Conservation (phyloP, 2,888 invertebrate genomes). For the Gymnocheta viridis region DNA sequence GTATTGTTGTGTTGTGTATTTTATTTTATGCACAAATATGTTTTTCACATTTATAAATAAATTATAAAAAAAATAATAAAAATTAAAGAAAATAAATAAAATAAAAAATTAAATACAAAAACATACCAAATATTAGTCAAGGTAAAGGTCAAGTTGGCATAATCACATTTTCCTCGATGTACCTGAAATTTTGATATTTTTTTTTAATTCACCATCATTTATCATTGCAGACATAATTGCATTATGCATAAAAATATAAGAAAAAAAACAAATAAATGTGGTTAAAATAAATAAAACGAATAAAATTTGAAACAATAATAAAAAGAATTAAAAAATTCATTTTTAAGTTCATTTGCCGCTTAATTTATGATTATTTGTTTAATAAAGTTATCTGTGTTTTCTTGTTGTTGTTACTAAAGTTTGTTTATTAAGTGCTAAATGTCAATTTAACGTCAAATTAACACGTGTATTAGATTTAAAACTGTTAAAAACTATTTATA, state of each 20-base stretch:
- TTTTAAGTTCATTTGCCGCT: slow-evolving; percentile 44
- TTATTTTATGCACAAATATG: slow-evolving; percentile 19
- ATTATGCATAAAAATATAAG: slow-evolving; percentile 5
- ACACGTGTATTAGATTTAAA: slow-evolving; percentile 11
- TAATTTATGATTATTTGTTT: slow-evolving; percentile 24
- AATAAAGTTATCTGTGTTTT: neutral
- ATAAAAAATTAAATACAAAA: slow-evolving; percentile 9
- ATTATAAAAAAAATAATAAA: neutral
- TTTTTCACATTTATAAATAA: slow-evolving; percentile 5
- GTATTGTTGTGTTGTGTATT: neutral
- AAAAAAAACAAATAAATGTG: neutral
- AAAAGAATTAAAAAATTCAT: slow-evolving; percentile 5
- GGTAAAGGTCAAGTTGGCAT: slow-evolving; percentile 65
- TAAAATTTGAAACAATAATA: neutral
- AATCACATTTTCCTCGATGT: slow-evolving; percentile 32
- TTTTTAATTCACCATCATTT: neutral
- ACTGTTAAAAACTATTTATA: neutral
- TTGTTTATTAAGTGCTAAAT: slow-evolving; percentile 38
- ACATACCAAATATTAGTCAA: slow-evolving; percentile 43
- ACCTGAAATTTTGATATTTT: neutral
- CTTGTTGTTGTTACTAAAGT: neutral
- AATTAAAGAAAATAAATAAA: neutral
- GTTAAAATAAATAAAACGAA: neutral
- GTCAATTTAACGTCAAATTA: slow-evolving; percentile 45
- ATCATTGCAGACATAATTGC: slow-evolving; percentile 2